Conservation (phyloP, 2,888 invertebrate species). For the Agrochola lychnidis region DNA sequence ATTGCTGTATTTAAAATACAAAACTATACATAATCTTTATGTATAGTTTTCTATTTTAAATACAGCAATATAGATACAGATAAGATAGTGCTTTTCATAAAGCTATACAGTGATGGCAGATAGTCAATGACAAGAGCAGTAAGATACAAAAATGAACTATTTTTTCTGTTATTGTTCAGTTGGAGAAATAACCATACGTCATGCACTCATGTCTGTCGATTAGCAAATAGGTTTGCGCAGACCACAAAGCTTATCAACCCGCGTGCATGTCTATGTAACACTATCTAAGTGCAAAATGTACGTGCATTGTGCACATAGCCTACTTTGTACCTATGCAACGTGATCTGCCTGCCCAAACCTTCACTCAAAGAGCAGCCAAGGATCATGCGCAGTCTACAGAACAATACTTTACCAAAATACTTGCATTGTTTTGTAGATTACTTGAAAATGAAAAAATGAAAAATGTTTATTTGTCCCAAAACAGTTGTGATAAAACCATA, state of each 20-base stretch:
- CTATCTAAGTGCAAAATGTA: not conserved
- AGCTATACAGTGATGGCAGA: slow-evolving; percentile 1
- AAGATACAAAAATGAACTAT: not conserved
- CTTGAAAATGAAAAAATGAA: too few species aligned
- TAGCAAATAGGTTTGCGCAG: not conserved
- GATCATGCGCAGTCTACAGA: not conserved
- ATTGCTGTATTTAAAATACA: slow-evolving; percentile 8
- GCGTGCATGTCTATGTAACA: not conserved
- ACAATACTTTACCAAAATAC: not conserved
- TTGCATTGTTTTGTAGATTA: not conserved
- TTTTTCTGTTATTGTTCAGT: not conserved
- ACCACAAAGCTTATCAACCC: not conserved
- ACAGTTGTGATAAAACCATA: too few species aligned
- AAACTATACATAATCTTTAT: too few species aligned
- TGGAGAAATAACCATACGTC: not conserved
- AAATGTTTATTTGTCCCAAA: too few species aligned
- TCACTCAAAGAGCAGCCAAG: not conserved
- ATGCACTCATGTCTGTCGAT: not conserved
- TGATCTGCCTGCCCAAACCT: not conserved
- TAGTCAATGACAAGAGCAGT: slow-evolving; percentile 2
- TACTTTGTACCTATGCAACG: not conserved
- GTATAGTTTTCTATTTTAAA: too few species aligned
- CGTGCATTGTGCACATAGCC: not conserved
- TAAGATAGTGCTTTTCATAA: not conserved
- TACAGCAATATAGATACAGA: too few species aligned